A percentile compares a stretch with the other conserved stretches of the same genome.
Conservation (phyloP, 2,797 vertebrate species). For the Lagodon rhomboides region DNA sequence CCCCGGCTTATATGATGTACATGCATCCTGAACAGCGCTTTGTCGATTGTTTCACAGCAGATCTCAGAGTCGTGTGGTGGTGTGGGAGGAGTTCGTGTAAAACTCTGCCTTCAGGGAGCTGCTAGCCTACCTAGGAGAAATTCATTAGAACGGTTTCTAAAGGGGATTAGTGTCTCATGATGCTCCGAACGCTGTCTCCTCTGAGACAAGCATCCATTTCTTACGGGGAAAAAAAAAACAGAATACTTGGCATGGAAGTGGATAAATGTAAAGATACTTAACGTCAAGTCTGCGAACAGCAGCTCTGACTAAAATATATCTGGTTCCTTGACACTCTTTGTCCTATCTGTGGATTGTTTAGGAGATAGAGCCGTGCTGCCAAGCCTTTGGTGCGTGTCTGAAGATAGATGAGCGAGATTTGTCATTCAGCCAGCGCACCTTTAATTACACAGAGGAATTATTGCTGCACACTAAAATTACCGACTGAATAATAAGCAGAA, state of each 20-base stretch:
- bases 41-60: not conserved
- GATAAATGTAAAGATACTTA: constrained; percentile 32
- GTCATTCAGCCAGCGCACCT: constrained; percentile 65
- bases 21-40: not conserved
- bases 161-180: constrained; percentile 18
- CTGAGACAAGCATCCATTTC: constrained; percentile 14
- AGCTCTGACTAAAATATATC: constrained; percentile 12
- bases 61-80: not conserved
- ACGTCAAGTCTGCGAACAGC: constrained; percentile 13
- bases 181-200: not conserved
- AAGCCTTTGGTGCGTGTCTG: constrained; percentile 53
- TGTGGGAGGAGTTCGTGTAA: not conserved
- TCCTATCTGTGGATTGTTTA: constrained; percentile 32
- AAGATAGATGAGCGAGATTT: constrained; percentile 68
- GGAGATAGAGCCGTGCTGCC: constrained; percentile 36
- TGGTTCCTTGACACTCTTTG: constrained; percentile 27
- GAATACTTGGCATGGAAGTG: not conserved
- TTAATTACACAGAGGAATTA: constrained; percentile 75
- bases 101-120: not conserved
- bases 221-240: not conserved
- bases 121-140: constrained; percentile 14
- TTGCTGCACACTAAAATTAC: constrained; percentile 57
- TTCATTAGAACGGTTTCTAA: constrained; percentile 32
- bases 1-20: not conserved
- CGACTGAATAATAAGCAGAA: constrained; percentile 71